A percentile compares a stretch with the other conserved stretches of the same genome.
Evolutionary conservation across 1,140 invertebrate species (phyloP).

Genomic region (Cydia splendana): DNA sequence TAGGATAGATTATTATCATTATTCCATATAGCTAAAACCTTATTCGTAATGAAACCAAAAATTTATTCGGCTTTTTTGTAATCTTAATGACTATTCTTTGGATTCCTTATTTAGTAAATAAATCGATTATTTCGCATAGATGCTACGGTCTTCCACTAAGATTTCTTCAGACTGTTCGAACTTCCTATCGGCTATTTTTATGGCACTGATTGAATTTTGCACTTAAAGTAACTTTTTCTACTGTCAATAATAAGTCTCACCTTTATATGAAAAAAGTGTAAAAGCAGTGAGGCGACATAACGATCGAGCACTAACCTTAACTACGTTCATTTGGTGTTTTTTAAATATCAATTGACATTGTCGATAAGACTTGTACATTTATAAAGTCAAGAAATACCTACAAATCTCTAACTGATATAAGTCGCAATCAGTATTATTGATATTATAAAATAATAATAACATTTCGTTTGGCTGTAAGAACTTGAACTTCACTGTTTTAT

Average conservation of each 20-base stretch:
- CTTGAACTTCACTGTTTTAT: constrained; percentile 28
- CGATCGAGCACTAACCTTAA: not conserved
- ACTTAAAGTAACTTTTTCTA: not conserved
- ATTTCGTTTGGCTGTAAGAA: not conserved
- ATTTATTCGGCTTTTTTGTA: constrained; percentile 63
- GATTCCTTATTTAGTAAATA: not conserved
- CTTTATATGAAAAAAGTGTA: not conserved
- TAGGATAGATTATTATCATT: constrained; percentile 32
- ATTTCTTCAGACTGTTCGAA: constrained; percentile 2
- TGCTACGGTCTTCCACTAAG: constrained; percentile 18
- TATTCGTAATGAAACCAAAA: constrained; percentile 66
- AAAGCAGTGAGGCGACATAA: not conserved
- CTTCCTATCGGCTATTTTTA: not conserved
- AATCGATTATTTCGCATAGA: constrained; percentile 2
- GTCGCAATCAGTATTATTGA: constrained; percentile 6
- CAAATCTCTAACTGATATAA: not conserved
- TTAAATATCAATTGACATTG: no score
- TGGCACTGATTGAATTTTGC: constrained; percentile 1
- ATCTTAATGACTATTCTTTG: constrained; percentile 23
- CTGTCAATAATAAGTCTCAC: not conserved
- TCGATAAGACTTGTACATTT: no score
- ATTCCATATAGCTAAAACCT: constrained; percentile 51
- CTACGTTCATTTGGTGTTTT: no score
- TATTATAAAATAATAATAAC: not conserved
- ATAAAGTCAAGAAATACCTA: not conserved